Conservation (phyloP, 2,113 vertebrate genomes). For the Nothocercus nigrocapillus region DNA sequence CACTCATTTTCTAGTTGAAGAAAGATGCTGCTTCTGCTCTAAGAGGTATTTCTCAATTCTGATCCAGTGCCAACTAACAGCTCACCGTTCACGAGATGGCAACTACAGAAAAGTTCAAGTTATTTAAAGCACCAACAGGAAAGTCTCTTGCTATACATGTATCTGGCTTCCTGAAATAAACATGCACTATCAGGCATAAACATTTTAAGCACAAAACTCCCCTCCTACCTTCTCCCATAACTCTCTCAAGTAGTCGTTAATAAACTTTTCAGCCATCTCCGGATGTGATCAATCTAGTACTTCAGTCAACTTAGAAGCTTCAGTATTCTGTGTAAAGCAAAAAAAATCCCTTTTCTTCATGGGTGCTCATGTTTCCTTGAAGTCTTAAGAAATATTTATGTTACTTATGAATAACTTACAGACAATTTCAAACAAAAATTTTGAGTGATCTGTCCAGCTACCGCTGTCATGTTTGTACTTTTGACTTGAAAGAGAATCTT, state of each 20-base stretch:
- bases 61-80: neutral
- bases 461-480: neutral
- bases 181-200: neutral
- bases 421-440: neutral
- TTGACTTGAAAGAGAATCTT: neutral
- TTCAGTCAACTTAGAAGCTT: neutral
- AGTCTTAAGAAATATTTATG: neutral
- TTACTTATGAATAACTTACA: neutral
- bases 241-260: neutral
- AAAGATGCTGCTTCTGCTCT: neutral
- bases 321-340: neutral
- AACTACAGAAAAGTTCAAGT: neutral
- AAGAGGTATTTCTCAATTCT: neutral
- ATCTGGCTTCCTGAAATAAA: neutral
- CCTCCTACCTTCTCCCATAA: neutral
- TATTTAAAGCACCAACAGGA: neutral
- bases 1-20: neutral
- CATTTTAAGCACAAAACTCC: neutral
- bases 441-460: neutral
- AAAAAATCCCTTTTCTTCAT: neutral
- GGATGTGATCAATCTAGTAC: neutral
- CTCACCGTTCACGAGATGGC: neutral
- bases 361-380: neutral
- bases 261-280: neutral
- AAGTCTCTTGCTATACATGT: neutral